Conservation (phyloP, 2,797 vertebrate species). For the Pelodytes ibericus region DNA sequence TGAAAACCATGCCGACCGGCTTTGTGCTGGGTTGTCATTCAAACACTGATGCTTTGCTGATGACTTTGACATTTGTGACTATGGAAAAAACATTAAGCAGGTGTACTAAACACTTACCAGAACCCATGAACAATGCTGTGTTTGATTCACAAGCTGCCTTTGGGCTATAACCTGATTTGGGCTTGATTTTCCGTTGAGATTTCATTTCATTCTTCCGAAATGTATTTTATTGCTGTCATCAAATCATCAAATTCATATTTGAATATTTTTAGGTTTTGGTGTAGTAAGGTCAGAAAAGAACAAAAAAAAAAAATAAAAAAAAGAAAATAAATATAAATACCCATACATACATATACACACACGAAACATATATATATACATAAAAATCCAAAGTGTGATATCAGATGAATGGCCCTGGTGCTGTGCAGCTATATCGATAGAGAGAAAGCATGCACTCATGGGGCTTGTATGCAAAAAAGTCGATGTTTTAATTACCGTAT, state of each 20-base stretch:
- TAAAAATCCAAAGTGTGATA: no score
- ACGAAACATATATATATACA: not conserved
- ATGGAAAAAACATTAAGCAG: conserved; percentile 75
- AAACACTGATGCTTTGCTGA: conserved; percentile 72
- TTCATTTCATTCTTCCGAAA: conserved; percentile 61
- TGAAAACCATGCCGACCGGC: conserved; percentile 75
- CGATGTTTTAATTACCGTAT: no score
- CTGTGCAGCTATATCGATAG: no score
- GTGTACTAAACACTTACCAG: conserved; percentile 82
- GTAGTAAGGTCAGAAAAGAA: no score
- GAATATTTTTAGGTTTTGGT: not conserved
- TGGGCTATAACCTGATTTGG: conserved; percentile 71
- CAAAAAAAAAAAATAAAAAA: no score
- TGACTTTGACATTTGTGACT: conserved; percentile 78
- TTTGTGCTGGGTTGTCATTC: conserved; percentile 74
- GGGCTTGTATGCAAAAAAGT: no score
- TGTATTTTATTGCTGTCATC: conserved; percentile 28
- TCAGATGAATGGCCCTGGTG: no score
- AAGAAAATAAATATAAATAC: not conserved
- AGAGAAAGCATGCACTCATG: no score
- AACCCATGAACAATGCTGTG: conserved; percentile 77
- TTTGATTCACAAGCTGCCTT: conserved; percentile 75
- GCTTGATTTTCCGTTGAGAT: conserved; percentile 68
- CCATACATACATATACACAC: not conserved
- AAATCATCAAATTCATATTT: conserved; percentile 12